These are phyloP conservation scores for Erebia palarica DNA, from an alignment of 2,888 invertebrate genomes.

Conservation along the genomic window DNA sequence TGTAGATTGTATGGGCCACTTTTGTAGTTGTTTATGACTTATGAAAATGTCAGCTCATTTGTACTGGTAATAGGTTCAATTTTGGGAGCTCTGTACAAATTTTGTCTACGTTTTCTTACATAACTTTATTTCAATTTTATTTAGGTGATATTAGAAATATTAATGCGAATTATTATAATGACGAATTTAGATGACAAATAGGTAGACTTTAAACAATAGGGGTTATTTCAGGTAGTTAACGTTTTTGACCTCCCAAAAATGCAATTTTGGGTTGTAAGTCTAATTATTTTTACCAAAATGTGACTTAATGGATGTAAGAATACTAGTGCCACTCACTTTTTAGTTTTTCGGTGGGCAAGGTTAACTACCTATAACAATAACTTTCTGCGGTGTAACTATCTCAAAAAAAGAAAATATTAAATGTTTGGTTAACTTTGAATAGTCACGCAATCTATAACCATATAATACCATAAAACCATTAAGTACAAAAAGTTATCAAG, in stretches of 20 bases:
- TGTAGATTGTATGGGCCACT: slow-evolving; percentile 49
- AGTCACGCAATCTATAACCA: slow-evolving; percentile 43
- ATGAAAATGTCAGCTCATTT: slow-evolving; percentile 38
- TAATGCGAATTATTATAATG: too few relatives aligned
- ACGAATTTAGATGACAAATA: too few relatives aligned
- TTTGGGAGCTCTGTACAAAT: slow-evolving; percentile 8
- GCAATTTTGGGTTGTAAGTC: too few relatives aligned
- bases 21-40: slow-evolving; percentile 42
- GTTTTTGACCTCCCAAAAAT: too few relatives aligned
- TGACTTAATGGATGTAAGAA: too few relatives aligned
- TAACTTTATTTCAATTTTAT: neutral
- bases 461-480: slow-evolving; percentile 52
- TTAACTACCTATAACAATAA: neutral
- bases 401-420: neutral
- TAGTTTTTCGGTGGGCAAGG: neutral
- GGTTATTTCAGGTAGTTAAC: too few relatives aligned
- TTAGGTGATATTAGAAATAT: neutral
- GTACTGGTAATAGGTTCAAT: neutral
- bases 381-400: neutral
- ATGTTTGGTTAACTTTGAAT: slow-evolving; percentile 9
- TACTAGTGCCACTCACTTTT: too few relatives aligned
- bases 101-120: neutral
- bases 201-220: too few relatives aligned
- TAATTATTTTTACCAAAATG: too few relatives aligned
- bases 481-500: slow-evolving; percentile 67